phyloP scores from a whole-genome alignment of 2,797 vertebrate genomes.

The Galagoides demidoff region DNA sequence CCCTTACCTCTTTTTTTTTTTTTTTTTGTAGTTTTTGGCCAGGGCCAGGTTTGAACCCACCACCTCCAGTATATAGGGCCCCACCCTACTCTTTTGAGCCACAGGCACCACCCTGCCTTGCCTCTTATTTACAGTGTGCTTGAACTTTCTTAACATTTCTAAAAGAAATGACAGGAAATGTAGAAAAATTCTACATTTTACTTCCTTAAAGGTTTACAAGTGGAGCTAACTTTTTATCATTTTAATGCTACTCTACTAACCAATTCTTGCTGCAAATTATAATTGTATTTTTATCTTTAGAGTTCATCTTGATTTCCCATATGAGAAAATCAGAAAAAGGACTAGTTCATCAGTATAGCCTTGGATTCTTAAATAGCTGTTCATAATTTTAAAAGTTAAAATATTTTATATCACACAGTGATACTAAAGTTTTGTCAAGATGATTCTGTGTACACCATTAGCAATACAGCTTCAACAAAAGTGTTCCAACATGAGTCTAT shows the following conservation, averaged over 20 bases:
- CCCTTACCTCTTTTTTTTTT: neutral
- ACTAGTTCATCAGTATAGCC: neutral
- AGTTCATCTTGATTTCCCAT: constrained; percentile 53
- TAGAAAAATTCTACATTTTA: neutral
- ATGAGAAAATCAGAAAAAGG: neutral
- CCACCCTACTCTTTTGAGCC: too few species aligned
- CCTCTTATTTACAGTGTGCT: neutral
- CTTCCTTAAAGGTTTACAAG: neutral
- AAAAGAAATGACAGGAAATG: constrained; percentile 1
- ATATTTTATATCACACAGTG: constrained; percentile 75
- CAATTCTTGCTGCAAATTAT: neutral
- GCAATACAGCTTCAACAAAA: constrained; percentile 69
- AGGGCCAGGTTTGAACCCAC: too few species aligned
- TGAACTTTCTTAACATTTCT: constrained; percentile 23
- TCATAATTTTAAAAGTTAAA: constrained; percentile 5
- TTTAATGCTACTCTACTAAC: constrained; percentile 8
- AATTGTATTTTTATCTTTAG: constrained; percentile 42
- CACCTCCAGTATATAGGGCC: too few species aligned
- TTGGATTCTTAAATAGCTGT: constrained; percentile 11
- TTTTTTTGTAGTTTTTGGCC: too few species aligned
- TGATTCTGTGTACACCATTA: constrained; percentile 77
- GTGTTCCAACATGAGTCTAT: constrained; percentile 65
- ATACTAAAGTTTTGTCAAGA: constrained; percentile 78
- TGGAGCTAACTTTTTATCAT: neutral
- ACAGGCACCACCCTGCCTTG: neutral